Percentiles rank a stretch among this genome's conserved stretches.
phyloP scores from a whole-genome alignment of 2,113 vertebrate genomes.

The Odobenus rosmarus region DNA sequence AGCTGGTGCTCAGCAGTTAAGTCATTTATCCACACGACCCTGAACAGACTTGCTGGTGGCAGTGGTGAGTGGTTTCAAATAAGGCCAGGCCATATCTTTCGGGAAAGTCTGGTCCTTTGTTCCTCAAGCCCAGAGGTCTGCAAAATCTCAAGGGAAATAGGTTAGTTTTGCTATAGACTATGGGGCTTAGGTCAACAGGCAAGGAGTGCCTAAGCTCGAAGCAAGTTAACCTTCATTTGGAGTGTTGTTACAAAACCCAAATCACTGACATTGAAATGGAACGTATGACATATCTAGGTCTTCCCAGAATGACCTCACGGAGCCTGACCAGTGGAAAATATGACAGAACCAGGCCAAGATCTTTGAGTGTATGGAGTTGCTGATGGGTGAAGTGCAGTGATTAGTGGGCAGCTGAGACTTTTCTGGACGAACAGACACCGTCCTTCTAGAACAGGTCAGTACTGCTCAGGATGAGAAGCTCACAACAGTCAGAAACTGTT shows the following conservation, averaged over 20 bases:
- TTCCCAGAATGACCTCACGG: background rate
- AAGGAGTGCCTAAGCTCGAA: too few species aligned
- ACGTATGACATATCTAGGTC: fast-evolving
- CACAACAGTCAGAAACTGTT: background rate
- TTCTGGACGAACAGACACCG: background rate
- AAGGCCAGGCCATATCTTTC: background rate
- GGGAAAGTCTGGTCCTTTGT: background rate
- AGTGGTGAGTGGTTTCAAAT: background rate
- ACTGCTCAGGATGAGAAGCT: slow-evolving; percentile 25
- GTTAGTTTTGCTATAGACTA: too few species aligned
- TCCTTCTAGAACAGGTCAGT: slow-evolving; percentile 52
- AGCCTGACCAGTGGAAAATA: slow-evolving; percentile 40
- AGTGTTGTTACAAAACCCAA: too few species aligned
- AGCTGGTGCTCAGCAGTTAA: too few species aligned
- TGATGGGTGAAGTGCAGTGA: slow-evolving; percentile 50
- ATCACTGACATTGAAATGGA: fast-evolving
- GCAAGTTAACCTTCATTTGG: too few species aligned
- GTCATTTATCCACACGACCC: too few species aligned
- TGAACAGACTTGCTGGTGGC: background rate
- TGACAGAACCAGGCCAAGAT: too few species aligned
- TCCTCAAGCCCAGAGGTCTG: background rate
- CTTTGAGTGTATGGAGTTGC: slow-evolving; percentile 36
- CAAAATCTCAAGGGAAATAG: too few species aligned
- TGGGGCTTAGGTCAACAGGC: too few species aligned
- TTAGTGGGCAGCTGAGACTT: slow-evolving; percentile 12